Evolutionary conservation across 2,113 vertebrate genomes (phyloP), one percentile per base, ranked within the genome.

Genomic region (Oreocharis arfaki): DNA sequence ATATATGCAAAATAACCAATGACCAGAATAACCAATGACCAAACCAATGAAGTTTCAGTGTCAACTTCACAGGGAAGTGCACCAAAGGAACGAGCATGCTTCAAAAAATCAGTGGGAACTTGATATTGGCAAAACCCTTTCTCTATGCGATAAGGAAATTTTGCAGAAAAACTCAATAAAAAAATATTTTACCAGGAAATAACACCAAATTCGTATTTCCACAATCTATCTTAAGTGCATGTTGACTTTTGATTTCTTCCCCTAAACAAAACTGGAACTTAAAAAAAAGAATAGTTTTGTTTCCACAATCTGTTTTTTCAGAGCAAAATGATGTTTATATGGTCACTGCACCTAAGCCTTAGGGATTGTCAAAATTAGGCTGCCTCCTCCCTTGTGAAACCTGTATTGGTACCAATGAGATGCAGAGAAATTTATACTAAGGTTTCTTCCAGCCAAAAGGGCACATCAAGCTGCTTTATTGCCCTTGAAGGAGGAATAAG

Each of bases 401-500:
- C 7, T 83, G 8, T 32, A 73, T 17, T 61, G 11, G 4, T 37
- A 84, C 64, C 49, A 91, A 82, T 55, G 65, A 89, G 47, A 81
- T 50, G 44, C n/a, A 84, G 28, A 87, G 9, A 44, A 53, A 78
- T 32, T 44, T 82, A 24, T 28, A 57, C 52, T 55, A 74, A 78
- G 49, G 75, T 68, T 76, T 87, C 49, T 68, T 91, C 22, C 33
- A 82, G 28, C 4, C 32, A 79, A 84, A 94, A 91, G 57, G 61
- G 14, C 69, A 87, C 16, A 82, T 94, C 65, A 76, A 87, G 26
- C 24, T 82, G 22, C 28, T 87, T 93, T 87, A 87, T 67, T 94
- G 60, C 44, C 69, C 46, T 73, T 89, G 41, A 75, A 78, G 81
- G 57, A 70, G 47, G 14, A 84, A 63, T 35, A 70, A 79, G 37